Percentiles rank a stretch among this genome's conserved stretches.
These are phyloP conservation scores for Agrypnus murinus DNA, from an alignment of 2,888 invertebrate genomes.

Conservation along the genomic window DNA sequence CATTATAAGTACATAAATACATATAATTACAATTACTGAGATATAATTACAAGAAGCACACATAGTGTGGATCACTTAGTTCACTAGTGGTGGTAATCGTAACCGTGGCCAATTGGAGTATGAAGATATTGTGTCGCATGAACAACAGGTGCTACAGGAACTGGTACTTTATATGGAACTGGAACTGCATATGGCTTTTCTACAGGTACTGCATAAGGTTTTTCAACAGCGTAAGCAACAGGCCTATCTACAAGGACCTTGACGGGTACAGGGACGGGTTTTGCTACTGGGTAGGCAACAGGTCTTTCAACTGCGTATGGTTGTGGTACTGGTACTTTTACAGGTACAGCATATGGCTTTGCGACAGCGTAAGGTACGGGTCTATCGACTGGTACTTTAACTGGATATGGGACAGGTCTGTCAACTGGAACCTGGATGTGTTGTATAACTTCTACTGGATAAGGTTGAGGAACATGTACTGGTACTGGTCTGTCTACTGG, in stretches of 20 bases:
- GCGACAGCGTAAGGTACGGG: slow-evolving; percentile 78
- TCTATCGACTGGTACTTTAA: slow-evolving; percentile 75
- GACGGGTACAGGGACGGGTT: slow-evolving; percentile 68
- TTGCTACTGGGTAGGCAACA: slow-evolving; percentile 79
- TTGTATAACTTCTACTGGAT: slow-evolving; percentile 80
- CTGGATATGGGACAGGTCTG: slow-evolving; percentile 79
- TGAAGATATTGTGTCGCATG: too few species aligned
- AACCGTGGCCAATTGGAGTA: background rate
- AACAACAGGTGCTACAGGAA: slow-evolving; percentile 53
- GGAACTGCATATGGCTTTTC: slow-evolving; percentile 68
- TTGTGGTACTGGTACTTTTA: slow-evolving; percentile 79
- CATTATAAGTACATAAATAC: slow-evolving; percentile 47
- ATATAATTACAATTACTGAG: slow-evolving; percentile 39
- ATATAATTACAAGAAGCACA: slow-evolving; percentile 45
- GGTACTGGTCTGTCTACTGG: slow-evolving; percentile 82
- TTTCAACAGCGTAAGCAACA: slow-evolving; percentile 72
- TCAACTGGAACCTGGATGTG: slow-evolving; percentile 82
- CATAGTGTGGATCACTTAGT: slow-evolving; percentile 41
- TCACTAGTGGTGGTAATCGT: slow-evolving; percentile 44
- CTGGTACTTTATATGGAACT: slow-evolving; percentile 78
- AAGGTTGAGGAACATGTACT: slow-evolving; percentile 80
- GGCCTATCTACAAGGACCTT: slow-evolving; percentile 80
- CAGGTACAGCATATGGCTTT: slow-evolving; percentile 77
- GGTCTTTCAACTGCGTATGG: slow-evolving; percentile 82
- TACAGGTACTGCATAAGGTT: too few species aligned